These are phyloP conservation scores for Abrostola triplasia DNA, from an alignment of 2,888 invertebrate genomes.

Conservation along the genomic window DNA sequence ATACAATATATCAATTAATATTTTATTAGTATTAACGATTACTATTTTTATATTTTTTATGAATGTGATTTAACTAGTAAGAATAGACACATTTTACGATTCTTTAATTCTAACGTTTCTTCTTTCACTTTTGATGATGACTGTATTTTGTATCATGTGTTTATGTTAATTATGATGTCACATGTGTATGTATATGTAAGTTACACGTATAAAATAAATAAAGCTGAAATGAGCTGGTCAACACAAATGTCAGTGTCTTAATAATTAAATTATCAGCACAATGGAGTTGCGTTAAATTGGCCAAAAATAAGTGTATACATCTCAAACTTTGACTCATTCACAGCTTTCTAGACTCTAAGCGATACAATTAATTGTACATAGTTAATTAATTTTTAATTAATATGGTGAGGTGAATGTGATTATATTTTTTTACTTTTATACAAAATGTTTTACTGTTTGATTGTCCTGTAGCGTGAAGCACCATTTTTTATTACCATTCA, in stretches of 20 bases:
- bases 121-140: background rate
- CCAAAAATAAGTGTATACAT: constrained; percentile 31
- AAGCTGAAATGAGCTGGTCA: constrained; percentile 1
- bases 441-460: constrained; percentile 30
- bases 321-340: constrained; percentile 30
- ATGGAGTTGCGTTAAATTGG: constrained; percentile 13
- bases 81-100: background rate
- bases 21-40: no score
- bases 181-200: no score
- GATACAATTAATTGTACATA: constrained; percentile 40
- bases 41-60: no score
- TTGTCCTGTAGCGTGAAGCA: constrained; percentile 25
- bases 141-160: background rate
- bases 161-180: no score
- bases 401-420: constrained; percentile 35
- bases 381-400: background rate
- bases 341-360: constrained; percentile 41
- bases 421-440: constrained; percentile 41
- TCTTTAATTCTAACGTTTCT: background rate
- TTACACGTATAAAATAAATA: background rate
- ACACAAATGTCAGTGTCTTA: constrained; percentile 11
- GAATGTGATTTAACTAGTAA: no score
- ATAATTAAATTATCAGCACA: constrained; percentile 1
- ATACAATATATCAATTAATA: no score
- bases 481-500: constrained; percentile 23